A percentile compares a stretch with the other conserved stretches of the same genome.
phyloP scores from a whole-genome alignment of 2,797 vertebrate genomes.

The Muraenolepis orangiensis region DNA sequence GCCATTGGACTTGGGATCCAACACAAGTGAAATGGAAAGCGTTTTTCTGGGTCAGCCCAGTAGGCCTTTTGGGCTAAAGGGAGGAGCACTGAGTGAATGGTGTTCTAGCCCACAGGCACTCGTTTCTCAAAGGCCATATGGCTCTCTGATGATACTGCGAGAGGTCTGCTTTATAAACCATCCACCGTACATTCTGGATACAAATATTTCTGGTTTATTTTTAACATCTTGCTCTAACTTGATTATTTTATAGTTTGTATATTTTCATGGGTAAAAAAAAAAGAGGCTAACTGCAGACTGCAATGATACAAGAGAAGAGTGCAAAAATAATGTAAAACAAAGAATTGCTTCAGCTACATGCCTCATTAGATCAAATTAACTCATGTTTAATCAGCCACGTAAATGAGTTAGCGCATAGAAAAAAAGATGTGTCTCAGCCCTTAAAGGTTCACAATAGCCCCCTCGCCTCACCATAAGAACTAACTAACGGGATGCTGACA shows the following conservation, averaged over 20 bases:
- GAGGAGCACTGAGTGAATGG: constrained; percentile 53
- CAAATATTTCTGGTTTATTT: not conserved
- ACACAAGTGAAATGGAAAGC: constrained; percentile 25
- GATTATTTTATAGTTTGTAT: constrained; percentile 15
- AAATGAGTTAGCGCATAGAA: constrained; percentile 47
- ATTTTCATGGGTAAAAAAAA: constrained; percentile 26
- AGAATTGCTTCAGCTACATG: constrained; percentile 47
- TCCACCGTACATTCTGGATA: not conserved
- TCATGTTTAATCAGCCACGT: constrained; percentile 57
- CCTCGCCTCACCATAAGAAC: constrained; percentile 19
- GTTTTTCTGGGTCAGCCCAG: constrained; percentile 67
- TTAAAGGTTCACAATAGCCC: constrained; percentile 35
- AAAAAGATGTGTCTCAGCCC: constrained; percentile 16
- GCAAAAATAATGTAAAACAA: constrained; percentile 37
- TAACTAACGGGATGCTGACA: constrained; percentile 29
- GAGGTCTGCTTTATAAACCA: constrained; percentile 23
- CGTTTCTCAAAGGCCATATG: constrained; percentile 55
- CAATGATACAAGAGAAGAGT: constrained; percentile 9
- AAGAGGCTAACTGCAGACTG: constrained; percentile 13
- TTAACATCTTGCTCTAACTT: constrained; percentile 10
- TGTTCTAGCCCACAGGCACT: constrained; percentile 57
- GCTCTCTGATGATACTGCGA: constrained; percentile 44
- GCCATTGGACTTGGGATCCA: constrained; percentile 1
- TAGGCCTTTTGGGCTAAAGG: constrained; percentile 54
- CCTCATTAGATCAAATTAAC: constrained; percentile 57